These are phyloP conservation scores for Drosophila multiciliata DNA, from an alignment of 2,888 invertebrate genomes.

Conservation along the genomic window DNA sequence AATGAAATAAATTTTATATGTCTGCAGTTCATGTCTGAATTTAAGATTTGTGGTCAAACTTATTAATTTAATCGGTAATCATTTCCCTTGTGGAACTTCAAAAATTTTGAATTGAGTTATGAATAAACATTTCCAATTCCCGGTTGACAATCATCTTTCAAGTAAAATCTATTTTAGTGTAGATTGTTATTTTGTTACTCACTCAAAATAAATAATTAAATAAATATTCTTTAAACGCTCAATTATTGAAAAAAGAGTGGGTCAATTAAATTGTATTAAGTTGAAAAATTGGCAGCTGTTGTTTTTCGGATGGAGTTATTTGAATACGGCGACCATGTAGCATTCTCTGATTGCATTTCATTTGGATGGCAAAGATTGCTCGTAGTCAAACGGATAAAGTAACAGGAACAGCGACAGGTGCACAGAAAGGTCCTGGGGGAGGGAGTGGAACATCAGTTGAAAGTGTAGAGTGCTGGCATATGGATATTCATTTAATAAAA, in stretches of 20 bases:
- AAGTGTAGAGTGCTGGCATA: conserved; percentile 22
- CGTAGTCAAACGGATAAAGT: conserved; percentile 16
- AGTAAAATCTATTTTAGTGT: background rate
- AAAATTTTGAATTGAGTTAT: background rate
- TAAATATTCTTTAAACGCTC: background rate
- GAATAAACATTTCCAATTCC: background rate
- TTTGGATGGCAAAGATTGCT: conserved; percentile 43
- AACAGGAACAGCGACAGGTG: conserved; percentile 10
- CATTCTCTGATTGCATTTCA: conserved; percentile 64
- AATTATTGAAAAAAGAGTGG: background rate
- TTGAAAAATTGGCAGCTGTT: background rate
- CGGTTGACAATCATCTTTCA: background rate
- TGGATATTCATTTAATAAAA: conserved; percentile 77
- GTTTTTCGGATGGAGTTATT: conserved; percentile 32
- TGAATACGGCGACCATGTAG: conserved; percentile 33
- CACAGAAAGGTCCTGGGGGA: background rate
- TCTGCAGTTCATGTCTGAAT: background rate
- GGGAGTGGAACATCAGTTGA: background rate
- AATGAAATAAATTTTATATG: background rate
- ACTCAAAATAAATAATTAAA: background rate
- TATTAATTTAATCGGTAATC: background rate
- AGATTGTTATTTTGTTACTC: background rate
- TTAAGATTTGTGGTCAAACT: background rate
- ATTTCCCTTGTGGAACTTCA: background rate
- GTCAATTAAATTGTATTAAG: background rate